Conservation (phyloP, 2,113 vertebrate species). For the Thomomys bottae region DNA sequence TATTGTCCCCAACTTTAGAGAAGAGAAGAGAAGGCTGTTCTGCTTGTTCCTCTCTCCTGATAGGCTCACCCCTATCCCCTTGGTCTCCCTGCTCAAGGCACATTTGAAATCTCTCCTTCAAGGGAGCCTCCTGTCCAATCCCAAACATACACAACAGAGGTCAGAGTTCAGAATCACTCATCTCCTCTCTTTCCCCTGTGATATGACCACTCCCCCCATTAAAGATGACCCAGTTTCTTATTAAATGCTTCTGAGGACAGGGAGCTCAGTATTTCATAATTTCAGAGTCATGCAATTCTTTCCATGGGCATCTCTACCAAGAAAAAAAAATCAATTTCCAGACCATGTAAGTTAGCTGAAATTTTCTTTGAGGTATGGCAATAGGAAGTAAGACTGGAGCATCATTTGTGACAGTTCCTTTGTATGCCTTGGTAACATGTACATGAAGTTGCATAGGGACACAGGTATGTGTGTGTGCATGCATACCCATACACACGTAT, state of each 20-base stretch:
- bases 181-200: background rate
- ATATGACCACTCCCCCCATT: background rate
- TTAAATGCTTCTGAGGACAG: background rate
- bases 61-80: background rate
- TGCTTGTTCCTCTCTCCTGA: background rate
- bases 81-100: background rate
- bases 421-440: background rate
- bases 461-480: background rate
- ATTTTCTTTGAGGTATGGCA: background rate
- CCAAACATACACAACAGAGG: background rate
- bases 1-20: background rate
- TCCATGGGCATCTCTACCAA: background rate
- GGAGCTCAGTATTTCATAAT: background rate
- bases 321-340: background rate
- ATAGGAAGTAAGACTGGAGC: background rate
- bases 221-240: background rate
- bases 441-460: background rate
- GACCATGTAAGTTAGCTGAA: background rate
- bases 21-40: background rate
- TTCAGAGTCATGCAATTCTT: background rate
- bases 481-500: background rate
- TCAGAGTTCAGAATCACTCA: background rate
- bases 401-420: background rate
- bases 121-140: background rate
- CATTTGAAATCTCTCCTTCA: background rate